Percentiles rank a stretch among this genome's conserved stretches.
phyloP scores from a whole-genome alignment of 2,797 vertebrate species.

The Austrolebias charrua region DNA sequence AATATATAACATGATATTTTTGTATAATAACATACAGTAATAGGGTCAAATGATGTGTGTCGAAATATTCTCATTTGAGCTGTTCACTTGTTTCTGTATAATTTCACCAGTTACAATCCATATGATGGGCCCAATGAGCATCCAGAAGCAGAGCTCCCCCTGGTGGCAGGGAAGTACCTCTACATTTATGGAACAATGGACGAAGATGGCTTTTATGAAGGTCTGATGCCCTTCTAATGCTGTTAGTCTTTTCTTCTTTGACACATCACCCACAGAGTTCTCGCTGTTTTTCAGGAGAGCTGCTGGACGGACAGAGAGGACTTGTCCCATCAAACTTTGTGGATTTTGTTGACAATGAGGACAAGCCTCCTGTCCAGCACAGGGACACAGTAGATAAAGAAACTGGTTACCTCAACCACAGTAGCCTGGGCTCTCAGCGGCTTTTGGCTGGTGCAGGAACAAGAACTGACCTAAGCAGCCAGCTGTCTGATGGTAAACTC shows the following conservation, averaged over 20 bases:
- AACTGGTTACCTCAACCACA: constrained; percentile 87
- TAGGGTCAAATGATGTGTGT: not conserved
- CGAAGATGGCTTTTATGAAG: constrained; percentile 98
- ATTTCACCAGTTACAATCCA: constrained; percentile 91
- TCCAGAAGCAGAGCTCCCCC: constrained; percentile 96
- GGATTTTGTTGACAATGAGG: constrained; percentile 92
- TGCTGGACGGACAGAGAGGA: constrained; percentile 93
- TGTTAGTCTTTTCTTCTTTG: not conserved
- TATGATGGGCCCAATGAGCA: constrained; percentile 98
- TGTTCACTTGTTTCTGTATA: constrained; percentile 9
- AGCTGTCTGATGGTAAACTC: constrained; percentile 74
- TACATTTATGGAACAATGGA: constrained; percentile 98
- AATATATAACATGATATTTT: no score
- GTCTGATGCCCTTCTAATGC: constrained; percentile 63
- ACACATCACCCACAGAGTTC: not conserved
- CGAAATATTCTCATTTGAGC: not conserved
- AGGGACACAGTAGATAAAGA: constrained; percentile 83
- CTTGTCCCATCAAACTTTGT: constrained; percentile 98
- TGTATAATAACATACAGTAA: no score
- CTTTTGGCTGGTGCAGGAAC: constrained; percentile 63
- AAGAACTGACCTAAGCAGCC: constrained; percentile 64
- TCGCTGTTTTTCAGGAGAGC: constrained; percentile 83
- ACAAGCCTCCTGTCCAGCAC: constrained; percentile 75
- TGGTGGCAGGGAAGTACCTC: constrained; percentile 96
- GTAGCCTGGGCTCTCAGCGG: constrained; percentile 77